Evolutionary conservation across 2,113 vertebrate genomes (phyloP).

Genomic region (Sakesphorus luctuosus): DNA sequence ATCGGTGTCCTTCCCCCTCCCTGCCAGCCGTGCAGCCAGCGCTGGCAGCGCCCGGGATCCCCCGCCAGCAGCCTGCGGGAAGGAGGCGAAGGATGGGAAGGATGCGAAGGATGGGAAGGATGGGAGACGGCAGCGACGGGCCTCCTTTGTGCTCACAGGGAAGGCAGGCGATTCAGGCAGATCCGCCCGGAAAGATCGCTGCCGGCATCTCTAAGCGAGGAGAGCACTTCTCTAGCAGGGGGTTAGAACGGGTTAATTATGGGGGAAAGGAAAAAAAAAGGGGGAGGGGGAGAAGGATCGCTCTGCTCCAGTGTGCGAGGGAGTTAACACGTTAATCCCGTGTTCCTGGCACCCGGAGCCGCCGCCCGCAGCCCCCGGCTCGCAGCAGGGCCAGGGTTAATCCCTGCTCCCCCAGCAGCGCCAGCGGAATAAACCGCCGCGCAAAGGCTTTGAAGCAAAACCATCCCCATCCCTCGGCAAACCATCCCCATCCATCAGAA

Average conservation of each 20-base stretch:
- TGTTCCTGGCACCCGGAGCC: neutral
- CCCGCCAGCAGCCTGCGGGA: conserved; percentile 30
- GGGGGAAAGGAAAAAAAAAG: neutral
- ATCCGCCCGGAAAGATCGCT: neutral
- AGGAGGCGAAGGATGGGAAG: neutral
- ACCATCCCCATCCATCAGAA: neutral
- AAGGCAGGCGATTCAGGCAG: neutral
- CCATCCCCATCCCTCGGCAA: neutral
- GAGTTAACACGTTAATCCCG: conserved; percentile 32
- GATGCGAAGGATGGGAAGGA: neutral
- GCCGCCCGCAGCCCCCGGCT: neutral
- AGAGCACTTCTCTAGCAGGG: neutral
- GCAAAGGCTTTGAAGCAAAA: neutral
- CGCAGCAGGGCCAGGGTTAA: conserved; percentile 23
- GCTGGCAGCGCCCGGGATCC: neutral
- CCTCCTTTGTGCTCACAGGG: conserved; percentile 1
- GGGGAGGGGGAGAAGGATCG: neutral
- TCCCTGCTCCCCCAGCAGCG: neutral
- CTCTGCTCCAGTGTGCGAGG: neutral
- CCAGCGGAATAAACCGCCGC: neutral
- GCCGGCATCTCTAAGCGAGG: neutral
- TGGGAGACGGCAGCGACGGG: neutral
- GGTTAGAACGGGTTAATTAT: conserved; percentile 15
- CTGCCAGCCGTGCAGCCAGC: neutral
- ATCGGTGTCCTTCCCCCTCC: neutral